phyloP scores from a whole-genome alignment of 2,888 invertebrate species.

The Nephrocerus scutellatus region DNA sequence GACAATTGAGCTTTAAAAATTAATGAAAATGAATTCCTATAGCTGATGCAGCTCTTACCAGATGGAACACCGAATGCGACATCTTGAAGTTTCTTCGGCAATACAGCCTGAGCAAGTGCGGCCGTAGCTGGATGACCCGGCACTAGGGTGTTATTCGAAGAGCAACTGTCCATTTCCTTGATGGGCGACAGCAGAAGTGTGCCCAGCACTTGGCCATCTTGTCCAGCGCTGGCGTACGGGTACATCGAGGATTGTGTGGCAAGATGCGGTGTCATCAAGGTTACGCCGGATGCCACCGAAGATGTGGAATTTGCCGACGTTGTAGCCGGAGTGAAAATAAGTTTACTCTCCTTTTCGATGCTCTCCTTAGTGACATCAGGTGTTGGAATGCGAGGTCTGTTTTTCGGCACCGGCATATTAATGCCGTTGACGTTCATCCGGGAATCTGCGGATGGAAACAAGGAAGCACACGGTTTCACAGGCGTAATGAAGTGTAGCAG shows the following conservation, averaged over 20 bases:
- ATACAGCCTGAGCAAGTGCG: conserved; percentile 71
- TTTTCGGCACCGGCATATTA: conserved; percentile 50
- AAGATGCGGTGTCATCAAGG: conserved; percentile 61
- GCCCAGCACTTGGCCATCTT: conserved; percentile 67
- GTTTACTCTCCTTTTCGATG: conserved; percentile 62
- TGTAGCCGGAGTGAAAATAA: conserved; percentile 37
- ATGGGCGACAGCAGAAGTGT: conserved; percentile 74
- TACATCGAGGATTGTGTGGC: conserved; percentile 50
- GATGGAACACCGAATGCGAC: conserved; percentile 23
- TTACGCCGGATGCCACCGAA: conserved; percentile 53
- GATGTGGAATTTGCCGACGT: conserved; percentile 47
- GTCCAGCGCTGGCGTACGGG: conserved; percentile 39
- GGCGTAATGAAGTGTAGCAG: background rate
- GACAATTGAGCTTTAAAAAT: background rate
- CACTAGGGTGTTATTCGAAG: conserved; percentile 66
- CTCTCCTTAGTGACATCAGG: conserved; percentile 80
- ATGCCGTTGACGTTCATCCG: conserved; percentile 59
- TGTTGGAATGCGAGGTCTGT: conserved; percentile 81
- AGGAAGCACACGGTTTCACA: conserved; percentile 3
- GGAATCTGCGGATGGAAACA: conserved; percentile 49
- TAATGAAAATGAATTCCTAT: background rate
- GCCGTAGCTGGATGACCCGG: conserved; percentile 67
- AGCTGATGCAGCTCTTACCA: conserved; percentile 24
- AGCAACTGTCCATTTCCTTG: conserved; percentile 72
- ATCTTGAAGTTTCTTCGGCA: conserved; percentile 48